Conservation (phyloP, 2,113 vertebrate species). For the Carettochelys insculpta region DNA sequence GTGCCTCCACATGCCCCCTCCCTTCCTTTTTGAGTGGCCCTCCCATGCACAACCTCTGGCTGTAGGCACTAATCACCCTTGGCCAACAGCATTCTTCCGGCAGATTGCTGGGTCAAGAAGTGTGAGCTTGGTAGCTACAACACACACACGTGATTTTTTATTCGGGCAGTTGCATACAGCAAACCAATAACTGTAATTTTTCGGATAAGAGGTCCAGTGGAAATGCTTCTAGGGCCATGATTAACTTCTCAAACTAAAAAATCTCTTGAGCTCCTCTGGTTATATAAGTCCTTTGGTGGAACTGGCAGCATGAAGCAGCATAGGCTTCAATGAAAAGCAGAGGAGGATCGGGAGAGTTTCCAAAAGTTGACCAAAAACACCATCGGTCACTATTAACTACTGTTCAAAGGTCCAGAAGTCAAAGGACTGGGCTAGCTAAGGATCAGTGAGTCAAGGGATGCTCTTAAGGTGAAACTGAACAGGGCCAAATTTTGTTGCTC, state of each 20-base stretch:
- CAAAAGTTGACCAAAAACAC: neutral
- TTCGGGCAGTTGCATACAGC: conserved; percentile 30
- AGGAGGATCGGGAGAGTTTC: neutral
- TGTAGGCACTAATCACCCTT: too few relatives aligned
- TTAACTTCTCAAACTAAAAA: conserved; percentile 51
- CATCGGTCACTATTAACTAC: neutral
- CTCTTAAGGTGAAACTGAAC: neutral
- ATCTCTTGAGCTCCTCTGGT: neutral
- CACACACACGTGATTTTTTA: conserved; percentile 36
- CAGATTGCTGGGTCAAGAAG: conserved; percentile 47
- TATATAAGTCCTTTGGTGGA: neutral
- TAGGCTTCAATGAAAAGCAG: neutral
- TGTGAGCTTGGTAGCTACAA: conserved; percentile 10
- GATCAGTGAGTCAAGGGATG: neutral
- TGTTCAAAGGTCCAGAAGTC: neutral
- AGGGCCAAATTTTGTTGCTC: neutral
- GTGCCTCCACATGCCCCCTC: too few relatives aligned
- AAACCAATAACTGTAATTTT: conserved; percentile 14
- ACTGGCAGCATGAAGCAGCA: neutral
- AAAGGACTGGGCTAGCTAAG: neutral
- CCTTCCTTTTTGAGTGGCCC: too few relatives aligned
- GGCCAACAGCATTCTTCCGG: conserved; percentile 47
- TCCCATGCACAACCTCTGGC: too few relatives aligned
- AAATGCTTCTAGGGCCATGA: conserved; percentile 56
- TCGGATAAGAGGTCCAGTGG: conserved; percentile 45